phyloP scores from a whole-genome alignment of 2,113 vertebrate genomes.

The Falcunculus frontatus region DNA sequence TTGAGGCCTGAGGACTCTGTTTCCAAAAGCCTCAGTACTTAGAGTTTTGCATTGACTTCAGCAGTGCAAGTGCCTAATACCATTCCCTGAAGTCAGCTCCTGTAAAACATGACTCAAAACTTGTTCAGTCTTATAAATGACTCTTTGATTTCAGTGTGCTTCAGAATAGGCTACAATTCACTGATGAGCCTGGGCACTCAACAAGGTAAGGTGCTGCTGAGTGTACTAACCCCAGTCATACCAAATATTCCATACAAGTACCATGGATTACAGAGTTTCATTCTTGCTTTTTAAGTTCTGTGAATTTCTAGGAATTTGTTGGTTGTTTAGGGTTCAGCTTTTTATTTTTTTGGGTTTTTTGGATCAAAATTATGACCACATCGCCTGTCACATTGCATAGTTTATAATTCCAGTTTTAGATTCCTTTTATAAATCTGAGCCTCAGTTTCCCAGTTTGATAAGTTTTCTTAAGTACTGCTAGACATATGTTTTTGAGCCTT shows the following conservation, averaged over 20 bases:
- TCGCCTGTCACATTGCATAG: background rate
- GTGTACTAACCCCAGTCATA: background rate
- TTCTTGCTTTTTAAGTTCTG: background rate
- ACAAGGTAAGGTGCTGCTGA: background rate
- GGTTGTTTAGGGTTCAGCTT: accelerated
- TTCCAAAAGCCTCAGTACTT: background rate
- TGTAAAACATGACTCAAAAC: background rate
- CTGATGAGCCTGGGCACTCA: background rate
- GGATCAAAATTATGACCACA: background rate
- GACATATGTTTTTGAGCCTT: background rate
- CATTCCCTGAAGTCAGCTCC: background rate
- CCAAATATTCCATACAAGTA: background rate
- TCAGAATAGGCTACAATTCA: background rate
- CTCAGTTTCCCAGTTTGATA: background rate
- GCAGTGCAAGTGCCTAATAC: background rate
- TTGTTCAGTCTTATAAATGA: background rate
- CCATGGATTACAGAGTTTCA: background rate
- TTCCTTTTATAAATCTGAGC: background rate
- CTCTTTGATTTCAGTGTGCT: background rate
- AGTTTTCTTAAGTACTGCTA: background rate
- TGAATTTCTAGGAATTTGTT: background rate
- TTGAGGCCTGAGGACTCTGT: background rate
- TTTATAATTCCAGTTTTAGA: background rate
- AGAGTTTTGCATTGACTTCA: background rate
- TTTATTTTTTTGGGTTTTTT: background rate